Evolutionary conservation across 2,113 vertebrate species (phyloP).

Genomic region (Amblyornis subalaris): DNA sequence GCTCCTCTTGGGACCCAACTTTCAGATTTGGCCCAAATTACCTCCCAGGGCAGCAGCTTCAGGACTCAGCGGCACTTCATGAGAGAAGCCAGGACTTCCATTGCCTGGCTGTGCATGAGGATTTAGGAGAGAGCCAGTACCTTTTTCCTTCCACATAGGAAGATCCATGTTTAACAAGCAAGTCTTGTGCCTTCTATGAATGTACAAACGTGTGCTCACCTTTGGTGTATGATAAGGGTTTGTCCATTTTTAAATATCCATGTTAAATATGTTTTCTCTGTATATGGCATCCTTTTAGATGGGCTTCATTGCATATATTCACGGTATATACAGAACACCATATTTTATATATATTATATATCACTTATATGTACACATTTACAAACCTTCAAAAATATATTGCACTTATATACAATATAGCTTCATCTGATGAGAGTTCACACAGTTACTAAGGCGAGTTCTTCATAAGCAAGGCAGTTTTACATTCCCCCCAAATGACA

Average conservation of each 20-base stretch:
- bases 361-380: slow-evolving; percentile 76
- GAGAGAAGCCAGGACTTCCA: background rate
- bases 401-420: slow-evolving; percentile 75
- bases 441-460: slow-evolving; percentile 46
- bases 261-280: slow-evolving; percentile 25
- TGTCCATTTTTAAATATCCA: slow-evolving; percentile 38
- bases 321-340: slow-evolving; percentile 56
- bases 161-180: background rate
- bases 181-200: background rate
- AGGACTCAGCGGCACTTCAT: background rate
- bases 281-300: slow-evolving; percentile 32
- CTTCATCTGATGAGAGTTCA: slow-evolving; percentile 54
- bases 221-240: background rate
- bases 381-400: slow-evolving; percentile 75
- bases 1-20: background rate
- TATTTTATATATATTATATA: slow-evolving; percentile 70
- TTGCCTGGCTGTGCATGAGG: background rate
- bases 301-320: slow-evolving; percentile 38
- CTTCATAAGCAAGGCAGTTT: slow-evolving; percentile 69
- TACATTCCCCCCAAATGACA: background rate
- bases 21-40: background rate
- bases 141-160: background rate
- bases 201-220: background rate
- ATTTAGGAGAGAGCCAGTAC: background rate
- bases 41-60: background rate